These are phyloP conservation scores for Syritta pipiens DNA, from an alignment of 2,888 invertebrate genomes.

Conservation along the genomic window DNA sequence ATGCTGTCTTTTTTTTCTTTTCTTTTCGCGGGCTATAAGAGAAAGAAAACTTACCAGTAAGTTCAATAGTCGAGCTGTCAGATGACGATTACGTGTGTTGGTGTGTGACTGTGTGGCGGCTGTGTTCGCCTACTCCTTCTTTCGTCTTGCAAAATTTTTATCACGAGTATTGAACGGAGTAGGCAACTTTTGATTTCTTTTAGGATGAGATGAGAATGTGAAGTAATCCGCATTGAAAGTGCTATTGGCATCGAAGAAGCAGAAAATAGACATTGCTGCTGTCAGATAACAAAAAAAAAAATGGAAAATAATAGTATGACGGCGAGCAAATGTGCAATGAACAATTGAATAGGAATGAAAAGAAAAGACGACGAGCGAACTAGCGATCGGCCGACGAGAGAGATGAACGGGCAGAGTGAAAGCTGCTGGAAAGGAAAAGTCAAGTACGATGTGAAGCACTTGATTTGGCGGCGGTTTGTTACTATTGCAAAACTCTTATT, in stretches of 20 bases:
- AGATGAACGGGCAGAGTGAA: conserved; percentile 54
- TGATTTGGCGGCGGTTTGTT: conserved; percentile 41
- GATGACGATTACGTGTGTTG: conserved; percentile 46
- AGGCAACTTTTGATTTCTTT: conserved; percentile 58
- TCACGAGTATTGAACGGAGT: not conserved
- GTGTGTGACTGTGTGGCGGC: too few species aligned
- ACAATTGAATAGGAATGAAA: conserved; percentile 52
- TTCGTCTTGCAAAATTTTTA: not conserved
- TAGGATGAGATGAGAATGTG: conserved; percentile 50
- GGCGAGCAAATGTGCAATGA: conserved; percentile 30
- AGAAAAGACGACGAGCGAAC: too few species aligned
- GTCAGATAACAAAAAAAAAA: not conserved
- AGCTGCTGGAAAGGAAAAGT: conserved; percentile 63
- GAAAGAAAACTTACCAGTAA: conserved; percentile 59
- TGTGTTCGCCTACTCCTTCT: conserved; percentile 11
- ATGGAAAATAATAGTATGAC: not conserved
- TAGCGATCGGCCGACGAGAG: conserved; percentile 15
- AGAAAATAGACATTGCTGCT: conserved; percentile 13
- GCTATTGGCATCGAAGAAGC: conserved; percentile 49
- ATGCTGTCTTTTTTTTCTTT: conserved; percentile 19
- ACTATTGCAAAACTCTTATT: conserved; percentile 45
- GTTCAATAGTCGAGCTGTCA: conserved; percentile 55
- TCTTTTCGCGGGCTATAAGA: conserved; percentile 11
- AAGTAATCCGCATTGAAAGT: conserved; percentile 63
- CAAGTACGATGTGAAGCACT: conserved; percentile 57